Base-by-base conservation (phyloP, 1,140 invertebrate genomes). In the Thaumetopoea pityocampa region DNA sequence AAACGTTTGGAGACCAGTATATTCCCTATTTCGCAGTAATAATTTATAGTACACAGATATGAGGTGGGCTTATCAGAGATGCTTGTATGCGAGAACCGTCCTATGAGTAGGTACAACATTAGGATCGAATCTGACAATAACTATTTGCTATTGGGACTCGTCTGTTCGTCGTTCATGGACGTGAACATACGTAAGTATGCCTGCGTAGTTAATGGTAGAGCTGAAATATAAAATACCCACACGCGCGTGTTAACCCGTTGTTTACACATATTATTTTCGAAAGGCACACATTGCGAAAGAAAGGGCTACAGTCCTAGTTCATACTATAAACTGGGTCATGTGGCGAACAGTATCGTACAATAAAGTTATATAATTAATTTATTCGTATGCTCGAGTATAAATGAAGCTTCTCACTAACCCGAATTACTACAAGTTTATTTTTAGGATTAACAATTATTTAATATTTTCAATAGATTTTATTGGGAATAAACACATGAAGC, bases 251-350 rank as follows among this genome's bases (percentile, higher is more conserved):
- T 33, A 18, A n/a, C 23, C 28, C n/a, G n/a, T n/a, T 38, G 24
- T 49, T 48, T 55, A 47, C 44, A 56, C 34, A 47, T 35, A 56
- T 45, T 48, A 52, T 58, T 57, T 65, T 51, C 41, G 19, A 28
- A 49, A 35, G 32, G 46, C 33, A 64, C 59, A 65, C 58, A 67
- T 72, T 76, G 62, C 61, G 58, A 54, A 57, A 54, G 52, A 46
- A 59, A 42, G 57, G 56, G 56, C 35, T 55, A 68, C 57, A 48
- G 68, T 67, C 64, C 54, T 57, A 64, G 51, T 67, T 63, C 59
- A 63, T 58, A 54, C 50, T 42, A 51, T 51, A 64, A 69, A 64
- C 48, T 69, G 45, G 72, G 72, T 77, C 59, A 73, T 65, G 65
- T 58, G 57, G 67, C 59, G 61, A 63, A 52, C 52, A 53, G 58